Evolutionary conservation across 2,888 invertebrate species (phyloP).

Genomic region (Spodoptera picta): DNA sequence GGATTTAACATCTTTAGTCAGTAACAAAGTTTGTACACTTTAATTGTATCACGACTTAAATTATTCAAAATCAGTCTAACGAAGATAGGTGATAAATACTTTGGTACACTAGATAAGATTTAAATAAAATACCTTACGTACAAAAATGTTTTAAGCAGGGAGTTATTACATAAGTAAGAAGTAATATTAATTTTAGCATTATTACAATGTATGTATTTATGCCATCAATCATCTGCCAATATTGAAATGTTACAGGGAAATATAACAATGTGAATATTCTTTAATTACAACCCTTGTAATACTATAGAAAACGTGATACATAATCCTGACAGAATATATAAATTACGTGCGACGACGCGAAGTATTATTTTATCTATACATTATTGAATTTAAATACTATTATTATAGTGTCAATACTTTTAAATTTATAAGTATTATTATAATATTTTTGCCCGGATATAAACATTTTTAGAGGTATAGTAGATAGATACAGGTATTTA

Average conservation of each 20-base stretch:
- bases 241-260: constrained; percentile 42
- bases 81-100: constrained; percentile 41
- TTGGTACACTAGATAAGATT: constrained; percentile 51
- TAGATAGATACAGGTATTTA: constrained; percentile 34
- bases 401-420: constrained; percentile 29
- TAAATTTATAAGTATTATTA: constrained; percentile 33
- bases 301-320: constrained; percentile 47
- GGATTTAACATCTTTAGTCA: constrained; percentile 49
- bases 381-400: constrained; percentile 47
- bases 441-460: constrained; percentile 43
- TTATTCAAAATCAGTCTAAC: constrained; percentile 47
- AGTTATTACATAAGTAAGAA: constrained; percentile 40
- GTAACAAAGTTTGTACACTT: constrained; percentile 52
- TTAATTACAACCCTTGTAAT: constrained; percentile 41
- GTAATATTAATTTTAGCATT: constrained; percentile 52
- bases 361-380: constrained; percentile 42
- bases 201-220: constrained; percentile 47
- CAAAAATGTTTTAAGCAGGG: constrained; percentile 50
- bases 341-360: constrained; percentile 44
- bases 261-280: constrained; percentile 33
- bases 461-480: constrained; percentile 30
- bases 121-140: constrained; percentile 46
- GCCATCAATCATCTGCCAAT: constrained; percentile 54
- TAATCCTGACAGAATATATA: constrained; percentile 41
- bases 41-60: constrained; percentile 49